phyloP scores from a whole-genome alignment of 2,113 vertebrate species.

The Malurus alboscapulatus region DNA sequence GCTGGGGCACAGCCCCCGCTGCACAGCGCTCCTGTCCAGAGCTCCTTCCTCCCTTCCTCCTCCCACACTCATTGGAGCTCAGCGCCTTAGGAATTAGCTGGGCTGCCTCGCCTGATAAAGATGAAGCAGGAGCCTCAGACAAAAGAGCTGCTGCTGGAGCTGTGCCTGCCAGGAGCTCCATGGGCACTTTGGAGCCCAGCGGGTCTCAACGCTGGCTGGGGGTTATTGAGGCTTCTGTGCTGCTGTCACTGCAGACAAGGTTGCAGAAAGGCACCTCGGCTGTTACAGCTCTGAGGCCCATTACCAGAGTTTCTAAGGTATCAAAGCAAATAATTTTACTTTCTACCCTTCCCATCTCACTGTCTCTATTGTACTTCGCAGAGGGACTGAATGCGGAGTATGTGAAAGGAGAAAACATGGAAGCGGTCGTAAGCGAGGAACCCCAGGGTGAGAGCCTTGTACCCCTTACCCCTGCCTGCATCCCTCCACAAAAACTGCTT shows the following conservation, averaged over 20 bases:
- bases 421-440: constrained; percentile 87
- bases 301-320: background rate
- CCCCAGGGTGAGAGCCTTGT: constrained; percentile 83
- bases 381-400: constrained; percentile 89
- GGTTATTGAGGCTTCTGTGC: background rate
- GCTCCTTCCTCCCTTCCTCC: background rate
- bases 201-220: background rate
- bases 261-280: background rate
- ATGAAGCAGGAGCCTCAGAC: background rate
- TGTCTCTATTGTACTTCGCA: constrained; percentile 63
- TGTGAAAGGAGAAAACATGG: constrained; percentile 87
- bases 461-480: background rate
- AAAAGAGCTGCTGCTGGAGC: background rate
- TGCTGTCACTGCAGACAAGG: background rate
- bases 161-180: background rate
- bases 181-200: background rate
- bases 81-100: background rate
- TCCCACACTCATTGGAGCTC: background rate
- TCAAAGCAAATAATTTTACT: background rate
- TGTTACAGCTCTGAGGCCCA: background rate
- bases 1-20: background rate
- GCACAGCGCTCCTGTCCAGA: background rate
- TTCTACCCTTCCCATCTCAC: background rate
- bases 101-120: background rate
- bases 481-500: background rate